Conservation (phyloP, 2,797 vertebrate species). For the Coluber constrictor region DNA sequence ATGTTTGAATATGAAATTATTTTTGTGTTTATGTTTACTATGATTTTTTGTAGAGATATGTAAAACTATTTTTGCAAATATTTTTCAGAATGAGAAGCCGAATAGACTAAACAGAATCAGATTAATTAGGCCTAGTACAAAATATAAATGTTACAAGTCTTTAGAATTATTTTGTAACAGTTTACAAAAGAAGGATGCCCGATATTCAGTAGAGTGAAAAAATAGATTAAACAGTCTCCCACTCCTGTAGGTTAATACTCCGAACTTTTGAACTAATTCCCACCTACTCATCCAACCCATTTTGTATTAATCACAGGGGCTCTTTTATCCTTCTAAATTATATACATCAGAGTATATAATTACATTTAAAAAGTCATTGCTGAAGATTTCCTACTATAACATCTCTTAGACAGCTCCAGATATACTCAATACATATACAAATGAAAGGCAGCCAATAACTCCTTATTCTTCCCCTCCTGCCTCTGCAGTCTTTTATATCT, state of each 20-base stretch:
- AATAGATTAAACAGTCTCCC: neutral
- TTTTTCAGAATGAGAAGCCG: neutral
- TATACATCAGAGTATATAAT: neutral
- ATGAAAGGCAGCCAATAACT: neutral
- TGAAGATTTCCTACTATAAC: neutral
- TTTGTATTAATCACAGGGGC: neutral
- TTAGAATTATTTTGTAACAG: neutral
- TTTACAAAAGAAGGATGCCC: neutral
- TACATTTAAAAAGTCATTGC: neutral
- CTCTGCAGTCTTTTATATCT: neutral
- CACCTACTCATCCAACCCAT: neutral
- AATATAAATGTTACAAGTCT: neutral
- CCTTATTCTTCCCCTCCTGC: neutral
- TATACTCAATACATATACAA: neutral
- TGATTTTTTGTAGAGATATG: neutral
- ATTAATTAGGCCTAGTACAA: neutral
- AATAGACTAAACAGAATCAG: neutral
- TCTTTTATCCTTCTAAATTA: neutral
- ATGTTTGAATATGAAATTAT: neutral
- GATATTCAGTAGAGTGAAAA: neutral
- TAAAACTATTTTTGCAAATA: neutral
- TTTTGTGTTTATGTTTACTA: neutral
- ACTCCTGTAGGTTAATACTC: neutral
- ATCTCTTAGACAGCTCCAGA: neutral
- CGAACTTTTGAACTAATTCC: neutral